These are phyloP conservation scores for Bombus picipes DNA, from an alignment of 1,140 invertebrate genomes.

Conservation along the genomic window DNA sequence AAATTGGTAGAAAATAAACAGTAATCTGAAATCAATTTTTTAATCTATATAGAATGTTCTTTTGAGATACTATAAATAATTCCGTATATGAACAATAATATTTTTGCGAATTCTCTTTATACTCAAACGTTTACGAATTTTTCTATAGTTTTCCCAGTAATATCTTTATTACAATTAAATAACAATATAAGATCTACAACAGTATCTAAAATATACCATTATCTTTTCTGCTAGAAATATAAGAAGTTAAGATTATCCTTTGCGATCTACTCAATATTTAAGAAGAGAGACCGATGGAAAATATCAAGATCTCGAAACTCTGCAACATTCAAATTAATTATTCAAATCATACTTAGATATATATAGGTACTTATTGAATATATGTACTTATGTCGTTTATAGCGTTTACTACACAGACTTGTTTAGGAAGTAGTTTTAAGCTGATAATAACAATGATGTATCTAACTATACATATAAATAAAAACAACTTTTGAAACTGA, in stretches of 20 bases:
- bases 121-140: not conserved
- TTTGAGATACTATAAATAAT: not conserved
- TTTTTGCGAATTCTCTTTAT: not conserved
- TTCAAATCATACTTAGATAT: constrained; percentile 31
- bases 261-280: not conserved
- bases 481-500: not conserved
- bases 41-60: too few species aligned
- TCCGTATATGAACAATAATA: not conserved
- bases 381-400: constrained; percentile 47
- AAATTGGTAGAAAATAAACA: not conserved
- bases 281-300: not conserved
- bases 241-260: not conserved
- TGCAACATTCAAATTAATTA: constrained; percentile 26
- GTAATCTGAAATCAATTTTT: not conserved
- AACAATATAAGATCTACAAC: not conserved
- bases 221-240: not conserved
- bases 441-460: constrained; percentile 2
- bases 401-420: not conserved
- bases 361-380: constrained; percentile 53
- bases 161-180: constrained; percentile 15
- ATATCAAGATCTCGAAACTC: constrained; percentile 5
- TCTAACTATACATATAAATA: constrained; percentile 6
- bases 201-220: not conserved
- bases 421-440: constrained; percentile 15
- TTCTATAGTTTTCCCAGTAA: not conserved